Conservation (phyloP, 2,797 vertebrate species). For the Pelobates cultripes region DNA sequence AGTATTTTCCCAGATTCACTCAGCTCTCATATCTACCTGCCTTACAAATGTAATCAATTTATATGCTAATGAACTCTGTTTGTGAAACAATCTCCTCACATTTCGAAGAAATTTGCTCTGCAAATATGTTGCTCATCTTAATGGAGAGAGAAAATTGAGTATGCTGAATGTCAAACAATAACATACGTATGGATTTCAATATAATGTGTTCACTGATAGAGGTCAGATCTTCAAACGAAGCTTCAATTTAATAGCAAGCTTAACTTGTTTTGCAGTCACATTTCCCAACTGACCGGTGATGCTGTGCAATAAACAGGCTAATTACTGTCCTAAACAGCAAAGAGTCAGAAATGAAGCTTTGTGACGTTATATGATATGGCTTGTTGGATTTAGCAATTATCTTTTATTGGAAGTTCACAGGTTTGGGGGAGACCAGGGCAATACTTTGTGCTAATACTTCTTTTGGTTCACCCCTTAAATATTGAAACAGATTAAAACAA, state of each 20-base stretch:
- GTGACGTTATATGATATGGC: not conserved
- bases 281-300: not conserved
- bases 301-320: not conserved
- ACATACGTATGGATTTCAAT: constrained; percentile 13
- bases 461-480: no score
- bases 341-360: not conserved
- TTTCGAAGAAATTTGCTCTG: constrained; percentile 16
- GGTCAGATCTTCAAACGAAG: constrained; percentile 12
- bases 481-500: no score
- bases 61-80: constrained; percentile 51
- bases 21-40: constrained; percentile 19
- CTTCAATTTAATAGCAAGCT: not conserved
- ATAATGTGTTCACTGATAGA: constrained; percentile 20
- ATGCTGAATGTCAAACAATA: not conserved
- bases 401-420: no score
- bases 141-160: constrained; percentile 8
- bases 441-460: no score
- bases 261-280: not conserved
- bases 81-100: constrained; percentile 33
- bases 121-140: constrained; percentile 25
- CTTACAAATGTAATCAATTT: constrained; percentile 54
- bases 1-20: constrained; percentile 19
- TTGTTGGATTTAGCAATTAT: not conserved
- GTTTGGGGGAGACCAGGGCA: no score
- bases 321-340: not conserved